Base-by-base conservation (phyloP, 2,113 vertebrate genomes). In the Labeo rohita region DNA sequence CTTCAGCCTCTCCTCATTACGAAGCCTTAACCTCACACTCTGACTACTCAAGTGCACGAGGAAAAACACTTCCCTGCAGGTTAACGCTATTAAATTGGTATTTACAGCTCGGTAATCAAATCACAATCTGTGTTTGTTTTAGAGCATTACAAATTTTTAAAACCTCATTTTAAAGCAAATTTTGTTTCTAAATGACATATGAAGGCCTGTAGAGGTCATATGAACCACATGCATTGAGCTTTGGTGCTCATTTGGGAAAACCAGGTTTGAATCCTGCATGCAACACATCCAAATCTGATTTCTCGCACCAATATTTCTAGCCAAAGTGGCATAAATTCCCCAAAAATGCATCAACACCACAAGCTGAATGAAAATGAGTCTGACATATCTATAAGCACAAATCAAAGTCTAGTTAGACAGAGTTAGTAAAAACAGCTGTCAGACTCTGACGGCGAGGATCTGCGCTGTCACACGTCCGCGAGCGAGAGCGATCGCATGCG, bases 341-440 rank as follows among this genome's bases (percentile, higher is more conserved):
- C 8, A 18, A 45, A 21, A 9, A 21, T 72, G 68, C 3, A 16
- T 80, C 49, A 56, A 15, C 13, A 78, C 6, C n/a, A 16, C n/a
- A 78, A 76, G 15, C 63, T 21, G 16, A 76, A 54, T 28, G 83
- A 45, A 76, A 76, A 56, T 15, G 23, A 66, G 36, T 10, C 73
- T 73, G 75, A 82, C 84, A 34, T 73, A 72, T 80, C 83, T 52
- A 84, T 88, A 80, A 87, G 75, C 82, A 34, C 59, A 23, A 87
- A 90, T 88, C 85, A 80, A 52, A 3, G 4, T 63, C 65, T 18
- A 56, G 76, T 45, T 74, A 74, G 83, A 87, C 61, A 65, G 74
- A n/a, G 39, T 72, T 84, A 70, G 75, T 86, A 68, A 84, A 74
- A 75, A 10, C 16, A 4, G 39, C 84, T 76, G 75, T 84, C 86